Conservation (phyloP, 2,797 vertebrate genomes). For the Cichlasoma orientale region DNA sequence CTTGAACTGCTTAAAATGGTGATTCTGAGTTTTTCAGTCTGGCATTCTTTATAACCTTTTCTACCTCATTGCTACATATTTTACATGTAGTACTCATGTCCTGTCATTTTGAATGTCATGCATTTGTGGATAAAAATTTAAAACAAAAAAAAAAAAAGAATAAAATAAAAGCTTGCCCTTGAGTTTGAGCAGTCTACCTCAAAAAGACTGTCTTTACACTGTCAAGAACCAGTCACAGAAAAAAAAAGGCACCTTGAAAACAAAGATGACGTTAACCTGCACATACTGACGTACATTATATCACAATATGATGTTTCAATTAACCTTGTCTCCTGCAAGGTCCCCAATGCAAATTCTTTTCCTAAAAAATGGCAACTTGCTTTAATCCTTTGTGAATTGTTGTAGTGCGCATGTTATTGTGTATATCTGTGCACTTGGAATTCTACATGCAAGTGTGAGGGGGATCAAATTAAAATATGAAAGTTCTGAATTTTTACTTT, state of each 20-base stretch:
- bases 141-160: slow-evolving; percentile 16
- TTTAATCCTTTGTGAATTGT: slow-evolving; percentile 80
- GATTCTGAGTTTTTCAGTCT: slow-evolving; percentile 82
- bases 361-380: slow-evolving; percentile 63
- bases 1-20: slow-evolving; percentile 81
- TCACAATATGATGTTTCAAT: slow-evolving; percentile 84
- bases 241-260: slow-evolving; percentile 85
- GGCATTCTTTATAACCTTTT: slow-evolving; percentile 96
- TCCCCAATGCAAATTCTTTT: slow-evolving; percentile 81
- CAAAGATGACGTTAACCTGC: slow-evolving; percentile 85
- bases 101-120: slow-evolving; percentile 99
- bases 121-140: slow-evolving; percentile 84
- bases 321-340: slow-evolving; percentile 87
- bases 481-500: slow-evolving; percentile 77
- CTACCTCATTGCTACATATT: slow-evolving; percentile 99
- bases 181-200: slow-evolving; percentile 98
- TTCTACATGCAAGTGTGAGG: slow-evolving; percentile 75
- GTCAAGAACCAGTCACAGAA: slow-evolving; percentile 88
- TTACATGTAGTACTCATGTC: slow-evolving; percentile 99
- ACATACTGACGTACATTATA: slow-evolving; percentile 86
- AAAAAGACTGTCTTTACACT: slow-evolving; percentile 97
- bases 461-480: slow-evolving; percentile 67
- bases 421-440: slow-evolving; percentile 78
- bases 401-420: slow-evolving; percentile 80
- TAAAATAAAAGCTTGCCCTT: slow-evolving; percentile 86